Conservation (phyloP, 2,113 vertebrate genomes). For the Tachysurus vachellii region DNA sequence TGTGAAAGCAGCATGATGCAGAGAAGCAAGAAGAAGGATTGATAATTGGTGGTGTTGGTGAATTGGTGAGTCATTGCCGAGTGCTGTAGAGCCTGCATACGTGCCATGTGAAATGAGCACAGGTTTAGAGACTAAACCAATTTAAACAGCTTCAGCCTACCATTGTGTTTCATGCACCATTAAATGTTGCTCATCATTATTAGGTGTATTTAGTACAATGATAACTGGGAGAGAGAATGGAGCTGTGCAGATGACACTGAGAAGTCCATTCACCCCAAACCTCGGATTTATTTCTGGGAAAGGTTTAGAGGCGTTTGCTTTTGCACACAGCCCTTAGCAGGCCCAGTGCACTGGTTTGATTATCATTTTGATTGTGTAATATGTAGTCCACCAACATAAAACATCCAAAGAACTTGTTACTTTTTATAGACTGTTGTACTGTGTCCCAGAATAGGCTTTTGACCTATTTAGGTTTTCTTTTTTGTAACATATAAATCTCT, state of each 20-base stretch:
- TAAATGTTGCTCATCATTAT: not conserved
- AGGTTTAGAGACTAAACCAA: not conserved
- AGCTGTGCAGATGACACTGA: not conserved
- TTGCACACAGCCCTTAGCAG: not conserved
- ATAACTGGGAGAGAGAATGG: not conserved
- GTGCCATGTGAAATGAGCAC: constrained; percentile 12
- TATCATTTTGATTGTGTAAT: not conserved
- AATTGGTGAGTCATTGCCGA: constrained; percentile 10
- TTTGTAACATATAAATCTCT: not conserved
- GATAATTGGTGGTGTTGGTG: constrained; percentile 9
- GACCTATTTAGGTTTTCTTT: not conserved
- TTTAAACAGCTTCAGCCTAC: not conserved
- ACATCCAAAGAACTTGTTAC: not conserved
- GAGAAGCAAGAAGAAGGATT: not conserved
- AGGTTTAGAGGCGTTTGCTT: not conserved
- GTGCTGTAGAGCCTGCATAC: not conserved
- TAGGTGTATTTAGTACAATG: not conserved
- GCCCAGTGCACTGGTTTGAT: not conserved
- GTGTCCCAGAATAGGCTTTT: not conserved
- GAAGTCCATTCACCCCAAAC: not conserved
- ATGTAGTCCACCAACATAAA: not conserved
- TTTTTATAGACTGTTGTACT: constrained; percentile 9
- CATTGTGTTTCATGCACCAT: not conserved
- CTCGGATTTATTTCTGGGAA: not conserved
- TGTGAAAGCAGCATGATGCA: constrained; percentile 3